Evolutionary conservation across 2,113 vertebrate genomes (phyloP).

Genomic region (Nyctibius bracteatus): DNA sequence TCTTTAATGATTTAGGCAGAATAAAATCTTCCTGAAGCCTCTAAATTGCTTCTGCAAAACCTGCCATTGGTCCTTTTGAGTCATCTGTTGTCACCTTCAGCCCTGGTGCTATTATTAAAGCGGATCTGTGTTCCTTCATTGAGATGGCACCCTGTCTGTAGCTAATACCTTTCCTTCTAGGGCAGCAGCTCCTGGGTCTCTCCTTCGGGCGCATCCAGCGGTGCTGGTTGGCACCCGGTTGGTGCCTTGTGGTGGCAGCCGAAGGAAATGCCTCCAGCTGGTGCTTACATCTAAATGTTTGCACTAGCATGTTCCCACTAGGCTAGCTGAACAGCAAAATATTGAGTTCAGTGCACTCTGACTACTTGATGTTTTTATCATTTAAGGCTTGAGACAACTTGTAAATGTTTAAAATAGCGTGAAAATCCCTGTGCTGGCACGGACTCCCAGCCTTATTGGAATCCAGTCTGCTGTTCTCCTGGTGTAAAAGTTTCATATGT

Average conservation of each 20-base stretch:
- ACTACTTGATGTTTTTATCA: constrained; percentile 20
- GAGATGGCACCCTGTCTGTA: background rate
- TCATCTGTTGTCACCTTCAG: background rate
- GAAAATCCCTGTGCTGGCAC: constrained; percentile 35
- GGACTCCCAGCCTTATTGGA: background rate
- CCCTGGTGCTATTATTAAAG: background rate
- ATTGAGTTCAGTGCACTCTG: constrained; percentile 35
- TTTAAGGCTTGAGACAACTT: constrained; percentile 53
- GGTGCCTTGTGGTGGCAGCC: background rate
- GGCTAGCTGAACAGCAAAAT: constrained; percentile 29
- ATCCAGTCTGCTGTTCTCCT: constrained; percentile 22
- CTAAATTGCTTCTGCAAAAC: background rate
- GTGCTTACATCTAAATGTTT: constrained; percentile 7
- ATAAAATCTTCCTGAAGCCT: background rate
- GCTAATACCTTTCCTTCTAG: constrained; percentile 36
- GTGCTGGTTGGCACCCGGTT: background rate
- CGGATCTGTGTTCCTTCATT: background rate
- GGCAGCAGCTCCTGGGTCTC: background rate
- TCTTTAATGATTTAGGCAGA: background rate
- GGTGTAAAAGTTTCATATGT: background rate
- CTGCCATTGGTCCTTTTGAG: background rate
- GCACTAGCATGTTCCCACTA: background rate
- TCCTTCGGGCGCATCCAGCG: background rate
- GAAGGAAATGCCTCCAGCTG: constrained; percentile 12
- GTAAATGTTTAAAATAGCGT: constrained; percentile 35